Evolutionary conservation across 2,113 vertebrate genomes (phyloP).

Genomic region (Apeltes quadracus): DNA sequence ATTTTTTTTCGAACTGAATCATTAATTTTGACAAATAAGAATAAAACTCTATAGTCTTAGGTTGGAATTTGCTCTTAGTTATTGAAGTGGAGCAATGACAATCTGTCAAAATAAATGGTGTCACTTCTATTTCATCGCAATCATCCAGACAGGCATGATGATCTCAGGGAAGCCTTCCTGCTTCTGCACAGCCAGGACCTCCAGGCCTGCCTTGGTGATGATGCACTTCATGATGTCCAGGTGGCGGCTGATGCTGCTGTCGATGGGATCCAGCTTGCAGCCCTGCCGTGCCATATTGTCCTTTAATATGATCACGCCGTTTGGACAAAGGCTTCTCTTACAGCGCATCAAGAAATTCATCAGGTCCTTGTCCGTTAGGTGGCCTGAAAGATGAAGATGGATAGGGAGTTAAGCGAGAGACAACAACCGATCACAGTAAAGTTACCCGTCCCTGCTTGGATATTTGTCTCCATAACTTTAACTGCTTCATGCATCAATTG

Average conservation of each 20-base stretch:
- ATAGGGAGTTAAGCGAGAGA: not conserved
- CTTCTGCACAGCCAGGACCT: conserved; percentile 83
- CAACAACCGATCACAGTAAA: not conserved
- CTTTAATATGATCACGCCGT: conserved; percentile 91
- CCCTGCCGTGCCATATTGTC: conserved; percentile 95
- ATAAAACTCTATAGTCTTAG: conserved; percentile 5
- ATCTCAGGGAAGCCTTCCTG: conserved; percentile 90
- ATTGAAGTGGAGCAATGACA: not conserved
- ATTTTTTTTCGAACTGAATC: not conserved
- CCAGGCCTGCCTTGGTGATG: conserved; percentile 87
- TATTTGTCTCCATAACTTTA: not conserved
- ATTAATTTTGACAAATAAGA: conserved; percentile 13
- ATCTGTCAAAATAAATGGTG: not conserved
- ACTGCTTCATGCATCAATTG: not conserved
- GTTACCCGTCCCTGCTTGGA: not conserved
- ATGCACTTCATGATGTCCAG: conserved; percentile 88
- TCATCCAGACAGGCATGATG: conserved; percentile 94
- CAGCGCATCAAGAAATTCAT: conserved; percentile 88
- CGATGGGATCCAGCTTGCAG: conserved; percentile 87
- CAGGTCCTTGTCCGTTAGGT: conserved; percentile 94
- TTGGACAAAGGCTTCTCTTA: conserved; percentile 86
- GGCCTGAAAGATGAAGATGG: conserved; percentile 73
- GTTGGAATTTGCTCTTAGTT: conserved; percentile 1
- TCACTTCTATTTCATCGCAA: conserved; percentile 81
- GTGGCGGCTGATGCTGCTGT: conserved; percentile 93